Percentiles rank a stretch among this genome's conserved stretches.
Evolutionary conservation across 1,140 invertebrate genomes (phyloP).

Genomic region (Amyelois transitella): DNA sequence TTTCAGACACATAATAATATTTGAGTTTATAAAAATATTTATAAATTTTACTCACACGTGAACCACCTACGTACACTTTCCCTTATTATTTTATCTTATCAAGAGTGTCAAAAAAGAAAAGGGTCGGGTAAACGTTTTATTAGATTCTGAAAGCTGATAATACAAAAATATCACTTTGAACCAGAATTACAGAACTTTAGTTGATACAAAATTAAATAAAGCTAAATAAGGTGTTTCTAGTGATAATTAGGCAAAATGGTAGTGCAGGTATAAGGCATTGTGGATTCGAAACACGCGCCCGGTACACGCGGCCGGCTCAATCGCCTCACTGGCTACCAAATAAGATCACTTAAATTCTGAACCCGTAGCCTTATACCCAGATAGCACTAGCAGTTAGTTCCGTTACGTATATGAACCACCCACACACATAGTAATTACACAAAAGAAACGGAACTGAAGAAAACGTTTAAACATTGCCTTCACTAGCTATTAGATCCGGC

Average conservation of each 20-base stretch:
- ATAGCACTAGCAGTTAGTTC: constrained; percentile 41
- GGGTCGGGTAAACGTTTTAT: background rate
- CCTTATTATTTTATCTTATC: background rate
- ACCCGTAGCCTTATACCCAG: constrained; percentile 36
- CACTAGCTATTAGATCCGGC: constrained; percentile 18
- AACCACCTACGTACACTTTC: background rate
- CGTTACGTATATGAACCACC: constrained; percentile 38
- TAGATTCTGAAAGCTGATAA: background rate
- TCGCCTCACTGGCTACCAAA: constrained; percentile 40
- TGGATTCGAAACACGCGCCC: constrained; percentile 36
- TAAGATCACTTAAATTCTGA: constrained; percentile 53
- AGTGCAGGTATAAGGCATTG: constrained; percentile 34
- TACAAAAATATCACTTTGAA: background rate
- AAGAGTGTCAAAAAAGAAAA: background rate
- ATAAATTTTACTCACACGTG: background rate
- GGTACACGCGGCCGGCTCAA: constrained; percentile 27
- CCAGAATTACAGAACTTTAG: background rate
- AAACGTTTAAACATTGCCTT: constrained; percentile 37
- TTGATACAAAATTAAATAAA: constrained; percentile 19
- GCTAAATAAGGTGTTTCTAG: constrained; percentile 24
- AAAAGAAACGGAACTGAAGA: constrained; percentile 42
- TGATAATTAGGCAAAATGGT: constrained; percentile 43
- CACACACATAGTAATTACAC: constrained; percentile 45
- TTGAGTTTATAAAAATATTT: background rate
- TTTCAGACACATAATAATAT: background rate